phyloP scores from a whole-genome alignment of 1,140 invertebrate genomes.

The Sesamia nonagrioides region DNA sequence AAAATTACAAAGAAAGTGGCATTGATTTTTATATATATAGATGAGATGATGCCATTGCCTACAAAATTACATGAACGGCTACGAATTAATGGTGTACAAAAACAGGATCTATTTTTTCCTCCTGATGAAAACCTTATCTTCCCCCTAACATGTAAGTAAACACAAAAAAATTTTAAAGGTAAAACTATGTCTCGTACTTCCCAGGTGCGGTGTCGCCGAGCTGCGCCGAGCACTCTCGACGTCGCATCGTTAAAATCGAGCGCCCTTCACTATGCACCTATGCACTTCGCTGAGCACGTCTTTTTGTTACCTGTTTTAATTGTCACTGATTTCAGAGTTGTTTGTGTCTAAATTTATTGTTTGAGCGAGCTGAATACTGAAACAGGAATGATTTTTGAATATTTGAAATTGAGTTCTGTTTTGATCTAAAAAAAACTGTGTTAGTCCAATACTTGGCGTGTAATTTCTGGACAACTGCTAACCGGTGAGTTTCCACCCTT shows the following conservation, averaged over 20 bases:
- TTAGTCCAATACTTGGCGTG: too few species aligned
- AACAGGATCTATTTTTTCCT: too few species aligned
- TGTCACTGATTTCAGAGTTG: not conserved
- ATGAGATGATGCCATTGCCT: too few species aligned
- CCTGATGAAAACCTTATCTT: not conserved
- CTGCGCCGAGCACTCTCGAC: not conserved
- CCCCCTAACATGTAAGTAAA: not conserved
- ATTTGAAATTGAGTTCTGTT: too few species aligned
- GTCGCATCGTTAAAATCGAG: slow-evolving; percentile 43
- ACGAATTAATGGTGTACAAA: too few species aligned
- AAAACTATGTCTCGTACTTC: slow-evolving; percentile 26
- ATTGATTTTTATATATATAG: too few species aligned
- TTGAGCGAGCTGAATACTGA: not conserved
- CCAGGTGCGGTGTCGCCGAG: slow-evolving; percentile 23
- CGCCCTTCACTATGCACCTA: slow-evolving; percentile 12
- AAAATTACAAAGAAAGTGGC: too few species aligned
- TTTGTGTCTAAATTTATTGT: not conserved
- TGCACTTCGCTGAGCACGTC: not conserved
- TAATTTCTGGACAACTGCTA: too few species aligned
- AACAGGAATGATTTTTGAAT: not conserved
- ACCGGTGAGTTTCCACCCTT: too few species aligned
- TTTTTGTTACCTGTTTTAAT: slow-evolving; percentile 41
- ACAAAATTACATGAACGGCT: too few species aligned
- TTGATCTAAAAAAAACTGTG: too few species aligned
- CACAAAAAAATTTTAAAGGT: not conserved